Evolutionary conservation across 2,113 vertebrate species (phyloP), one percentile per base, ranked within the genome.

Genomic region (Oenanthe melanoleuca): DNA sequence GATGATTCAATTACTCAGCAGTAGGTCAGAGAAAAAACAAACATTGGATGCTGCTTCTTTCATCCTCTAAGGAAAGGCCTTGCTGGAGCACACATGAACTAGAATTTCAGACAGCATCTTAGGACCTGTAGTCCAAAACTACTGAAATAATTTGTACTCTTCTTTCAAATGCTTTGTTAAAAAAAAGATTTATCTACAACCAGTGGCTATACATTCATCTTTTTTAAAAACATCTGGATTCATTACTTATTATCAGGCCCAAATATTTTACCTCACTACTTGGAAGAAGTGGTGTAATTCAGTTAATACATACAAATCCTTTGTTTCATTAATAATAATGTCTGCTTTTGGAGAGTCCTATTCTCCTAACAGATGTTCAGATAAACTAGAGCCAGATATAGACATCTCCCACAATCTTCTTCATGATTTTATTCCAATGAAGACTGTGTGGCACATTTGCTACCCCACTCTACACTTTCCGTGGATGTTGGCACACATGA

Each of bases 1-100:
- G 85, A 93, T 95, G 79, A 97, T 93, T 95, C 93, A 96, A 80
- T 96, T 94, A 88, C 85, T 89, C 86, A 95, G 84, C 78, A 92
- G 70, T 75, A 87, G 73, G 70, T 82, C 88, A 94, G 80, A 80
- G 37, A 77, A 91, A 90, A 93, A 88, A 69, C 64, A 94, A 95
- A 96, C 25, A 88, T 8, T 52, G 69, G 47, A 80, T 82, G 59
- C 33, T 91, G 79, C 47, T 56, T 70, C 88, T 73, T 92, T 22
- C 24, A 86, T 88, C 63, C 81, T 72, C 55, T 66, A 69, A 89
- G 66, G 52, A 77, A 92, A 77, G 77, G 42, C 56, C 38, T 80
- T 73, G 42, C 40, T 88, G 57, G 18, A 93, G 38, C 34, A 82
- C 24, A 65, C 10, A 52, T 50, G 63, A 88, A 31, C 33, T 70